A percentile compares a stretch with the other conserved stretches of the same genome.
These are phyloP conservation scores for Drosophila hydei DNA, from an alignment of 1,140 invertebrate genomes.

Conservation along the genomic window DNA sequence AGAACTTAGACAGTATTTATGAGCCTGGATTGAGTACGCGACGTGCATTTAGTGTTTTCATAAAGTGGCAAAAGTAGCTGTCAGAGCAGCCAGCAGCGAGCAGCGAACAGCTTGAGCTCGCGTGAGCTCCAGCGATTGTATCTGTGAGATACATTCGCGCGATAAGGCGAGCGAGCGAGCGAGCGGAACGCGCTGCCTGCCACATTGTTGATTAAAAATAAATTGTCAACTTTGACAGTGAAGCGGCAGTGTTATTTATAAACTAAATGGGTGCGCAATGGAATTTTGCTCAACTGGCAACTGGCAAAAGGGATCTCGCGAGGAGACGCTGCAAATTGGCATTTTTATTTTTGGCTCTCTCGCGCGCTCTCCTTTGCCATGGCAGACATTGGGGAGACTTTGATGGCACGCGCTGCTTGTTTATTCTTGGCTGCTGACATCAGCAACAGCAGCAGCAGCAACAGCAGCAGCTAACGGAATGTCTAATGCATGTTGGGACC, in stretches of 20 bases:
- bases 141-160: constrained; percentile 48
- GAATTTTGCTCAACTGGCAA: constrained; percentile 48
- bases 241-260: constrained; percentile 70
- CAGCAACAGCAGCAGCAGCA: constrained; percentile 2
- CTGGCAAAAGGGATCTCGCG: constrained; percentile 13
- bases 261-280: constrained; percentile 49
- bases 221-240: constrained; percentile 79
- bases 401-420: constrained; percentile 36
- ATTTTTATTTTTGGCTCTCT: constrained; percentile 59
- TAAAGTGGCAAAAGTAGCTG: constrained; percentile 16
- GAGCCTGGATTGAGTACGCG: constrained; percentile 6
- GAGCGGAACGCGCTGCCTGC: constrained; percentile 25
- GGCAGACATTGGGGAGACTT: constrained; percentile 74
- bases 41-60: constrained; percentile 24
- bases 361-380: constrained; percentile 9
- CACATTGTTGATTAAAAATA: constrained; percentile 76
- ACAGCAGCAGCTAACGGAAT: constrained; percentile 31
- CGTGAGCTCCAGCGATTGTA: constrained; percentile 32
- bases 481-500: constrained; percentile 28
- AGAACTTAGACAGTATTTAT: constrained; percentile 7
- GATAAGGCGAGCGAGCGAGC: constrained; percentile 34
- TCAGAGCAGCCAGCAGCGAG: background rate
- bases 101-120: constrained; percentile 1
- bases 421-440: constrained; percentile 34
- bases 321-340: constrained; percentile 39